phyloP scores from a whole-genome alignment of 1,140 invertebrate species.

The Drosophila oshimai region DNA sequence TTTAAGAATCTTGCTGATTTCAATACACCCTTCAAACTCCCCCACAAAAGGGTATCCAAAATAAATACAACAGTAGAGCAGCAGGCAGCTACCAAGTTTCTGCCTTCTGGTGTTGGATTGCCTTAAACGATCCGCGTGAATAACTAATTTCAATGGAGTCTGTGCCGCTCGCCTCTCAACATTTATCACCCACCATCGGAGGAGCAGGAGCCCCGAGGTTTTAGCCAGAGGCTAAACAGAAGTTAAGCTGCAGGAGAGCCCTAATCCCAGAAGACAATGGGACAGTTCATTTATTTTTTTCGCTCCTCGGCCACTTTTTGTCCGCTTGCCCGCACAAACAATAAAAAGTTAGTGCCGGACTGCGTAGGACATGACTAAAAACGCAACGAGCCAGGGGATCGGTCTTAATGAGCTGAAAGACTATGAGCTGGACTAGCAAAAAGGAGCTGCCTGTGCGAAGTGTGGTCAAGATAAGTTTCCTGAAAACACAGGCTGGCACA shows the following conservation, averaged over 20 bases:
- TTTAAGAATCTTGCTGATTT: neutral
- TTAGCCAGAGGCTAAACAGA: neutral
- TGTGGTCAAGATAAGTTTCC: constrained; percentile 31
- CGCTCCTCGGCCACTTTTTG: neutral
- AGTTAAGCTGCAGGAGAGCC: constrained; percentile 26
- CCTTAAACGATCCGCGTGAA: constrained; percentile 81
- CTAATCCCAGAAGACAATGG: constrained; percentile 41
- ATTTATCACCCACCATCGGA: constrained; percentile 80
- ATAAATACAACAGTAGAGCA: constrained; percentile 23
- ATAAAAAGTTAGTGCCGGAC: constrained; percentile 40
- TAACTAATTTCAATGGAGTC: constrained; percentile 81
- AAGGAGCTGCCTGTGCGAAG: constrained; percentile 10
- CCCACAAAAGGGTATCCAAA: constrained; percentile 1
- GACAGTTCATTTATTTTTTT: constrained; percentile 41
- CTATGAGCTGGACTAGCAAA: constrained; percentile 21
- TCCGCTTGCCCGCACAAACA: constrained; percentile 11
- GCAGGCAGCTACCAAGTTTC: constrained; percentile 37
- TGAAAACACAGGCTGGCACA: neutral
- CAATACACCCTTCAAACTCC: neutral
- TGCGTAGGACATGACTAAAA: constrained; percentile 37
- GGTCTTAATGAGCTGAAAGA: constrained; percentile 37
- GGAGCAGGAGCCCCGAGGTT: constrained; percentile 8
- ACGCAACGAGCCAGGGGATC: constrained; percentile 14
- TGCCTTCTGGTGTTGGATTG: constrained; percentile 73
- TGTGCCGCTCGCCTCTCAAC: constrained; percentile 56